Evolutionary conservation across 1,140 invertebrate genomes (phyloP), one percentile per base, ranked within the genome.

Genomic region (Aphelinus atriplicis): DNA sequence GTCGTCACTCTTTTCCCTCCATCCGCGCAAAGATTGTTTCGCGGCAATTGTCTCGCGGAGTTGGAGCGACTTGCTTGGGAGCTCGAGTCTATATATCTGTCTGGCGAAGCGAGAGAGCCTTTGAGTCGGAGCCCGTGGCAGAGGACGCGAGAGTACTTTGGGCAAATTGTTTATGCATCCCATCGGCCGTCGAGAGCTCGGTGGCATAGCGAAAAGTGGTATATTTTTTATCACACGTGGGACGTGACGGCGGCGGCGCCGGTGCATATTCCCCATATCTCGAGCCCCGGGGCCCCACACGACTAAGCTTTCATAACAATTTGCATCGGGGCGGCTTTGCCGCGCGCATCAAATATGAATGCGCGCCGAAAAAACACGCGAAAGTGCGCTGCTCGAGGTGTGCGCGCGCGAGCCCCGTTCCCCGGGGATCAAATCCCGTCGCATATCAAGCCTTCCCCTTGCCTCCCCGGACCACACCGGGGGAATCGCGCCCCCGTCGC

Each of bases 211-310:
- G 55, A 70, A 65, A 75, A 70, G 78, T 80, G 78, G 77, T 86
- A 79, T 84, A 87, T 85, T 86, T 86, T 86, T 87, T 83, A 86
- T 83, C 84, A 83, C 83, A 78, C 81, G 80, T 84, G 86, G 84
- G 84, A 81, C 81, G 26, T 26, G 26, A 26, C 26, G 26, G 26
- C 26, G 26, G 26, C 75, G 75, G 61, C 77, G 45, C 47, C 42
- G 48, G 71, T 76, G 45, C 67, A 64, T 75, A 75, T 75, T 75
- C 66, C 73, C 26, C 67, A 75, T 65, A 75, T 70, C 73, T 58
- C 64, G 72, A 26, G 26, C 10, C 79, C 78, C 81, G 81, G 42
- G 53, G 78, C 73, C 78, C 71, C 82, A 82, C 80, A 84, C 77
- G 80, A 81, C 81, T 84, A 82, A 83, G 83, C 82, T 84, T 85